These are phyloP conservation scores for Macrosteles quadrilineatus DNA, from an alignment of 1,140 invertebrate genomes.

Conservation along the genomic window DNA sequence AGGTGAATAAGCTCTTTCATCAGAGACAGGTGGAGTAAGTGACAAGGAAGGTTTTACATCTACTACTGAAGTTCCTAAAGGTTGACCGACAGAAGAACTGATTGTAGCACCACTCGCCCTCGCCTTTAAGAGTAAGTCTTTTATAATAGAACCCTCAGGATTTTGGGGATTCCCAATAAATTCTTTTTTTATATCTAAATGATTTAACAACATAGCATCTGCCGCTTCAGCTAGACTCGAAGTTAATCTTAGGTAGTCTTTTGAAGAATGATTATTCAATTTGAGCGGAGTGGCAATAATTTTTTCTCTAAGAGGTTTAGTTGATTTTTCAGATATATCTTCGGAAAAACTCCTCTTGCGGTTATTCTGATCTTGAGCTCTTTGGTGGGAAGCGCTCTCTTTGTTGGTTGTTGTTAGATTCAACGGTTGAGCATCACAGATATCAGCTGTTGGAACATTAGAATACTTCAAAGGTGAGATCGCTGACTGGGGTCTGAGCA, in stretches of 20 bases:
- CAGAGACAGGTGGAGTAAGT: constrained; percentile 3
- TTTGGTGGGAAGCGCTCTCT: neutral
- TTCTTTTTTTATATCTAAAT: constrained; percentile 15
- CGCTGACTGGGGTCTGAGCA: constrained; percentile 36
- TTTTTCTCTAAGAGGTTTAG: constrained; percentile 3
- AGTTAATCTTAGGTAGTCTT: neutral
- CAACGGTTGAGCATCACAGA: constrained; percentile 57
- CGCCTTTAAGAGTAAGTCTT: constrained; percentile 76
- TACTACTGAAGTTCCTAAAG: neutral
- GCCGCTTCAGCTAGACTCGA: neutral
- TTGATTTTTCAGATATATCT: constrained; percentile 17
- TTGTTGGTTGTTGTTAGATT: constrained; percentile 60
- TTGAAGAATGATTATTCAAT: neutral
- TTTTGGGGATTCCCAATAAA: constrained; percentile 14
- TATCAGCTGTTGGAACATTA: neutral
- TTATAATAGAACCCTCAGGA: constrained; percentile 75
- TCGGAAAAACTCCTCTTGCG: constrained; percentile 33
- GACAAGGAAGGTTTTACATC: neutral
- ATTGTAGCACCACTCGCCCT: constrained; percentile 43
- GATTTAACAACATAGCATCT: neutral
- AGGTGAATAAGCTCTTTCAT: constrained; percentile 22
- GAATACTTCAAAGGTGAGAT: constrained; percentile 2
- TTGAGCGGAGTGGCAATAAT: neutral
- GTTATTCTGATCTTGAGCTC: neutral
- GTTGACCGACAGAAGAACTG: neutral